These are phyloP conservation scores for Agapornis roseicollis DNA, from an alignment of 2,113 vertebrate genomes.

Conservation along the genomic window DNA sequence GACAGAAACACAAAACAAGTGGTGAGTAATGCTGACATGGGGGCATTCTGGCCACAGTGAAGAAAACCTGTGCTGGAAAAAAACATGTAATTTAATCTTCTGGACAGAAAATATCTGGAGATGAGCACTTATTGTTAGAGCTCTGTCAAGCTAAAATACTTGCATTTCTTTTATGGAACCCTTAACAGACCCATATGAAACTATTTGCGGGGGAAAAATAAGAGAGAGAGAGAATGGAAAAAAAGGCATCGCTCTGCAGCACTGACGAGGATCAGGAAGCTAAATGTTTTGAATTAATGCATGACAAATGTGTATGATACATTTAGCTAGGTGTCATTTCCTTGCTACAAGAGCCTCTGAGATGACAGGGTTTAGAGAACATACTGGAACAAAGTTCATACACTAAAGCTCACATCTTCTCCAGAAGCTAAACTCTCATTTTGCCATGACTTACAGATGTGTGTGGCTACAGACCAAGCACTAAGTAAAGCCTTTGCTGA, in stretches of 20 bases:
- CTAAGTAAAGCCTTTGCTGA: not conserved
- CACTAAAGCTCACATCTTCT: too few relatives aligned
- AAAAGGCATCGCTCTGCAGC: too few relatives aligned
- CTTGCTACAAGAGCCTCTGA: not conserved
- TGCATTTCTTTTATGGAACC: not conserved
- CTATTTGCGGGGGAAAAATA: too few relatives aligned
- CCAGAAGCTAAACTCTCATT: not conserved
- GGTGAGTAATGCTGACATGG: not conserved
- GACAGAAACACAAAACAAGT: not conserved
- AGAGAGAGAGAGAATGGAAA: not conserved
- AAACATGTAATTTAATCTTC: not conserved
- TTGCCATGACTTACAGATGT: not conserved
- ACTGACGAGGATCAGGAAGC: not conserved
- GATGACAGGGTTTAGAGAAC: not conserved
- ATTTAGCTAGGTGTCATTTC: not conserved
- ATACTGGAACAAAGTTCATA: not conserved
- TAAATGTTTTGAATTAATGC: not conserved
- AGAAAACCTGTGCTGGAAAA: not conserved
- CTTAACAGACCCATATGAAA: not conserved
- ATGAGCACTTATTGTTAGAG: not conserved
- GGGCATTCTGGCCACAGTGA: too few relatives aligned
- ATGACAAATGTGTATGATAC: rapidly evolving
- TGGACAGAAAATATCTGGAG: not conserved
- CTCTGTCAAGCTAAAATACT: not conserved
- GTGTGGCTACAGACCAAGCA: not conserved